These are phyloP conservation scores for Poliocrania exsul DNA, from an alignment of 2,797 vertebrate genomes.

Conservation along the genomic window DNA sequence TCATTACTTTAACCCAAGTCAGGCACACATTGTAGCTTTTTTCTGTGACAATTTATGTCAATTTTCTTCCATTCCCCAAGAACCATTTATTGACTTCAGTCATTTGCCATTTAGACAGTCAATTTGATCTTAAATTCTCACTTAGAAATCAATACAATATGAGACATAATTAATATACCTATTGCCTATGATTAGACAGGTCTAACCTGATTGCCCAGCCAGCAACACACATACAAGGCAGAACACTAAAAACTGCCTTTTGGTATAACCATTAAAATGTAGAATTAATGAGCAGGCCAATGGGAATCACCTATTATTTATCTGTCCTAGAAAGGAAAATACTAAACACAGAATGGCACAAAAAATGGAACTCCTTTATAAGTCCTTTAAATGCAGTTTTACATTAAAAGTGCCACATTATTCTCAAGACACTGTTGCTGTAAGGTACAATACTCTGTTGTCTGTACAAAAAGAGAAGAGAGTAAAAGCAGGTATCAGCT, in stretches of 20 bases:
- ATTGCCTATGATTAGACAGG: background rate
- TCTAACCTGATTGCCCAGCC: background rate
- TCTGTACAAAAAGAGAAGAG: background rate
- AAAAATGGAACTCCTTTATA: background rate
- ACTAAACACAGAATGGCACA: background rate
- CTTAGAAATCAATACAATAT: background rate
- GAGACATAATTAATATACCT: background rate
- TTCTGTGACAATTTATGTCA: background rate
- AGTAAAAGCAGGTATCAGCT: background rate
- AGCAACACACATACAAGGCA: background rate
- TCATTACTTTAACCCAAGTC: background rate
- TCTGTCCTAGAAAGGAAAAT: background rate
- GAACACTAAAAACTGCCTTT: background rate
- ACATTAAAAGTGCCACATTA: background rate
- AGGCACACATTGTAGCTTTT: background rate
- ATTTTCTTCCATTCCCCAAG: background rate
- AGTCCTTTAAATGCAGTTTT: background rate
- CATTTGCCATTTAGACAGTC: background rate
- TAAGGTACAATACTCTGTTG: background rate
- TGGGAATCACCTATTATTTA: background rate
- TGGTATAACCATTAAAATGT: background rate
- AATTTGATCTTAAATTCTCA: constrained; percentile 7
- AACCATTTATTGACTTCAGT: background rate
- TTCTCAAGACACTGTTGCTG: background rate
- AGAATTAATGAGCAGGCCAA: background rate